A percentile compares a stretch with the other conserved stretches of the same genome.
Evolutionary conservation across 2,888 invertebrate species (phyloP).

Genomic region (Philhelius pedissequus): DNA sequence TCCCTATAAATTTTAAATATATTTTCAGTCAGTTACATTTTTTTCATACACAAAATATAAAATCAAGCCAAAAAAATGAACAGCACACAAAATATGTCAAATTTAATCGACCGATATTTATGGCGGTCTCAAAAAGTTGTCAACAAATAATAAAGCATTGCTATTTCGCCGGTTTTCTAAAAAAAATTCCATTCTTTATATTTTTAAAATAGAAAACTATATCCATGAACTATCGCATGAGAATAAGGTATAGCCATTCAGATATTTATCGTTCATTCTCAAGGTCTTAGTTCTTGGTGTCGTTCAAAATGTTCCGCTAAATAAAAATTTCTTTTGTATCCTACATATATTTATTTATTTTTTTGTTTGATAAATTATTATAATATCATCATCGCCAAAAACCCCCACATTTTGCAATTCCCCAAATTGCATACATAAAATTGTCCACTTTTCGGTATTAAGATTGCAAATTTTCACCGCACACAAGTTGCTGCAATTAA

Average conservation of each 20-base stretch:
- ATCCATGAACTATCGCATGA: slow-evolving; percentile 3
- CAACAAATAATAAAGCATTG: slow-evolving; percentile 9
- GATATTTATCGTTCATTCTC: background rate
- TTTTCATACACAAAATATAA: too few relatives aligned
- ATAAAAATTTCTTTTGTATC: slow-evolving; percentile 1
- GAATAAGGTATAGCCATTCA: too few relatives aligned
- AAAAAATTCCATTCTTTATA: slow-evolving; percentile 16
- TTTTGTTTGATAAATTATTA: slow-evolving; percentile 26
- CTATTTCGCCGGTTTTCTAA: background rate
- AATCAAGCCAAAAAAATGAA: too few relatives aligned
- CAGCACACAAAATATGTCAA: background rate
- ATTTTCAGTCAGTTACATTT: too few relatives aligned
- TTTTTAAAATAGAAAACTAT: background rate
- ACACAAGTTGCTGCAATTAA: slow-evolving; percentile 28
- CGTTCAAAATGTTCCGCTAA: background rate
- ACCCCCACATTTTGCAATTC: slow-evolving; percentile 20
- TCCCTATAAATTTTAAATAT: too few relatives aligned
- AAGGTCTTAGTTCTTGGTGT: background rate
- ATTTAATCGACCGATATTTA: background rate
- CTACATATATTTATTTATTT: too few relatives aligned
- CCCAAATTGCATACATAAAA: slow-evolving; percentile 32
- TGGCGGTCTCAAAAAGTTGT: background rate
- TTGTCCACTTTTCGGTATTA: slow-evolving; percentile 20
- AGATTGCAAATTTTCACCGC: slow-evolving; percentile 22
- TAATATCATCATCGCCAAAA: background rate